These are phyloP conservation scores for Uropsilus gracilis DNA, from an alignment of 2,113 vertebrate species.

Conservation along the genomic window DNA sequence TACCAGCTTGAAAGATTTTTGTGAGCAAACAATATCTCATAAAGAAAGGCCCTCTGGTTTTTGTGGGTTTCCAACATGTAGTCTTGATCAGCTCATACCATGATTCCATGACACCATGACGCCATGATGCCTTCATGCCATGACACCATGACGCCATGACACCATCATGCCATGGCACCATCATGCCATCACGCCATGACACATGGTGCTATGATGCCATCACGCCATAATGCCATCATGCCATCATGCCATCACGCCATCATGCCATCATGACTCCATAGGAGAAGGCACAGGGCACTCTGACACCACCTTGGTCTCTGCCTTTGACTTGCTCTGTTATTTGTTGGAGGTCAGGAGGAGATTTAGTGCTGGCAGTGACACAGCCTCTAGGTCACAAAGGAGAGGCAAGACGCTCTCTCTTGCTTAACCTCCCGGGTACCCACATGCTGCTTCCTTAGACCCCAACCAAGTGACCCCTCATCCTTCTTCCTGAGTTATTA, in stretches of 20 bases:
- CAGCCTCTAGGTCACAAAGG: background rate
- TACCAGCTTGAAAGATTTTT: background rate
- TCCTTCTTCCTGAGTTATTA: background rate
- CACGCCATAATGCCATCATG: no score
- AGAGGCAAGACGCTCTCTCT: background rate
- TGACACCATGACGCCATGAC: no score
- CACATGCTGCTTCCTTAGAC: background rate
- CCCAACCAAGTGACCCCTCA: background rate
- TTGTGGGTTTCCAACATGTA: background rate
- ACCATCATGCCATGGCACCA: no score
- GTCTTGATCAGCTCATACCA: background rate
- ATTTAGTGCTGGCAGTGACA: background rate
- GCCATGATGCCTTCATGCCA: no score
- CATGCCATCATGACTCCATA: no score
- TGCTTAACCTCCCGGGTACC: background rate
- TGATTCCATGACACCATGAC: no score
- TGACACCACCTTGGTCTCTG: rapidly evolving
- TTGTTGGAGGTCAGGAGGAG: background rate
- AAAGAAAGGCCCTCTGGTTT: background rate
- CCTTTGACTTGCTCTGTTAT: background rate
- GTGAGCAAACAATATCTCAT: background rate
- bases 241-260: no score
- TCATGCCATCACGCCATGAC: no score
- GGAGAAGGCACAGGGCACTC: background rate
- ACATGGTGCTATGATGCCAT: no score